Conservation (phyloP, 2,888 invertebrate species). For the Aricia artaxerxes region DNA sequence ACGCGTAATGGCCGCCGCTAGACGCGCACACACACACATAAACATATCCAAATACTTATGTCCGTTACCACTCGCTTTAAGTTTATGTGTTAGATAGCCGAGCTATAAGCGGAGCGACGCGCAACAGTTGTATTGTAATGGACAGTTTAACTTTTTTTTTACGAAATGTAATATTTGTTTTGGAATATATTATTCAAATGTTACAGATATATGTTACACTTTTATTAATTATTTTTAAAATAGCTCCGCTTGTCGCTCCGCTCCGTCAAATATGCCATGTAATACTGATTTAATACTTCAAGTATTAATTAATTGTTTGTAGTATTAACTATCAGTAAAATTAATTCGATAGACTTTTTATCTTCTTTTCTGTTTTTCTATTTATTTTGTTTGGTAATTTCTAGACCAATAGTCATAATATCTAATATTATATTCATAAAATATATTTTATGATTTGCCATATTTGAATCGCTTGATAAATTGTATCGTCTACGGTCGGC, state of each 20-base stretch:
- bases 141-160: not conserved
- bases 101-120: not conserved
- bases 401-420: not conserved
- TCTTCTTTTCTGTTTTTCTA: not conserved
- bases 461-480: not conserved
- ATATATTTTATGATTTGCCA: not conserved
- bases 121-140: not conserved
- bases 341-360: not conserved
- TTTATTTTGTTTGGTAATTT: not conserved
- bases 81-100: conserved; percentile 21
- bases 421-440: not conserved
- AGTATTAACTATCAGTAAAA: not conserved
- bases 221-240: not conserved
- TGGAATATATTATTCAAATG: not conserved
- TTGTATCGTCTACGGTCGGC: not conserved
- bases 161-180: not conserved
- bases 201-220: not conserved
- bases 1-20: conserved; percentile 58
- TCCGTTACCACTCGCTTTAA: conserved; percentile 29
- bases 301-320: not conserved
- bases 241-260: not conserved
- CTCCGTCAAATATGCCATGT: not conserved
- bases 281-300: not conserved
- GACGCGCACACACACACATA: conserved; percentile 35
- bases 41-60: conserved; percentile 24